A percentile compares a stretch with the other conserved stretches of the same genome.
Conservation (phyloP, 2,888 invertebrate genomes). For the Aphidius colemani region DNA sequence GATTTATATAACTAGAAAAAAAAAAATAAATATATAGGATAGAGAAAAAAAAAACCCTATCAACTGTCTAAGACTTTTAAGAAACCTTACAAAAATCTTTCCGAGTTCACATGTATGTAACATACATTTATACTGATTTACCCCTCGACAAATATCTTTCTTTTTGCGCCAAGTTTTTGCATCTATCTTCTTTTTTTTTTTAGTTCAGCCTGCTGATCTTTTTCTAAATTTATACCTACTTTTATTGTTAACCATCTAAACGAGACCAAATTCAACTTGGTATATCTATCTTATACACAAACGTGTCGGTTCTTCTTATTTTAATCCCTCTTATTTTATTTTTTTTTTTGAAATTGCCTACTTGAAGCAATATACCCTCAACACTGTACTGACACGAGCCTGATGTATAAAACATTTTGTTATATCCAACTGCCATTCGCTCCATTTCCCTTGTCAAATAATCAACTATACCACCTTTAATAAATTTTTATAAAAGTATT, state of each 20-base stretch:
- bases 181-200: conserved; percentile 12
- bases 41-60: no score
- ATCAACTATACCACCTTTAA: not conserved
- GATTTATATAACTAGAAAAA: no score
- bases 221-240: conserved; percentile 1
- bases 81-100: conserved; percentile 11
- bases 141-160: conserved; percentile 21
- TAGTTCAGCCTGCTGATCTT: conserved; percentile 18
- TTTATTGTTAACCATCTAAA: conserved; percentile 17
- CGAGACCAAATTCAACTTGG: conserved; percentile 13
- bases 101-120: conserved; percentile 23
- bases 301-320: conserved; percentile 24
- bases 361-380: no score
- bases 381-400: conserved; percentile 9
- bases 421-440: conserved; percentile 4
- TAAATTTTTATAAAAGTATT: not conserved
- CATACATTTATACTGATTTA: conserved; percentile 13
- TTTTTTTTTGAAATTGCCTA: conserved; percentile 1
- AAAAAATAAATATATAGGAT: no score
- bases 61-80: no score
- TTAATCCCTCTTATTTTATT: conserved; percentile 6
- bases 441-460: conserved; percentile 5
- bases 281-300: conserved; percentile 14
- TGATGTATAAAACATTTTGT: conserved; percentile 8
- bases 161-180: conserved; percentile 15